Evolutionary conservation across 2,113 vertebrate genomes (phyloP), one percentile per base, ranked within the genome.

Genomic region (Melanerpes aurifrons): DNA sequence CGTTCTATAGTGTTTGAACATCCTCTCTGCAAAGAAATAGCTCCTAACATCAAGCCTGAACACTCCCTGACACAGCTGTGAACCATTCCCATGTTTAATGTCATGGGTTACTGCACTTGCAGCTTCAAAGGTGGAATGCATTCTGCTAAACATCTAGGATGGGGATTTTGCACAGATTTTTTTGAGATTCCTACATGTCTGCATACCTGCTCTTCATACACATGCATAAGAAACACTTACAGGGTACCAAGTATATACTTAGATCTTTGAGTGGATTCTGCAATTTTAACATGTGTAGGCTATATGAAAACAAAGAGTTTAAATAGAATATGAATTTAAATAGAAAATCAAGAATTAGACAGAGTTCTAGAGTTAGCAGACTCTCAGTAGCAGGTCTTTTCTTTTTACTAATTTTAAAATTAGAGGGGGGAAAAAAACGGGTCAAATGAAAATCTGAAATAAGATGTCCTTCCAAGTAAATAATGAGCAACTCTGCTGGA

Each of bases 131-230:
- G 32, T 21, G 2, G 29, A 88, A 75, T 69, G 43, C 58, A 6
- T 69, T 90, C 54, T 90, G 32, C 20, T 86, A 68, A 94, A 61
- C 12, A 40, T 57, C 26, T 64, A 13, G 48, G 7, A 0, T 24
- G 50, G 50, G 47, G 47, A 24, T 4, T 28, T 59, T 56, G 12
- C 28, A 48, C 28, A 5, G 29, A 58, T 59, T 57, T 59, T 80
- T 82, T 73, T 92, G 63, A 91, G 21, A 64, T 94, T 89, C 75
- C 85, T 77, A 50, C 53, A 50, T 74, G 73, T 90, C 79, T 96
- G 73, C 62, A 45, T 88, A 72, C n/a, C 73, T 86, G 31, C 20
- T 54, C 26, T 74, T 86, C 77, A 90, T 78, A 72, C 15, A 59
- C 15, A 70, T 5, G 11, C 63, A 86, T 48, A 76, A 68, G 87